phyloP scores from a whole-genome alignment of 2,797 vertebrate species.

The Oceanodroma leucorhoa region DNA sequence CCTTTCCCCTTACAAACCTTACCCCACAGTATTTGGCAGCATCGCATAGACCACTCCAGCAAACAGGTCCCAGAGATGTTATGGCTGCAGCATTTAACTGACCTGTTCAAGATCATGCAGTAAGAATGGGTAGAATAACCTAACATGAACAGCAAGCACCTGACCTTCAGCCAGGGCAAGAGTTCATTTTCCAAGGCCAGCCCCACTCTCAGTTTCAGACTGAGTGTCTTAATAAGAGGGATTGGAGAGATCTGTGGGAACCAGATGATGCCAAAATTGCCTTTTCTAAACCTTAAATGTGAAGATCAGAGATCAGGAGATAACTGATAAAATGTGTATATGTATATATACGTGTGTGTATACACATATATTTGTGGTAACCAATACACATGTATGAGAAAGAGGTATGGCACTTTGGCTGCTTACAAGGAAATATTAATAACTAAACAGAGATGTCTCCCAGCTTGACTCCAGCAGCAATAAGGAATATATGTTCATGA shows the following conservation, averaged over 20 bases:
- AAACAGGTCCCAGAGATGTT: background rate
- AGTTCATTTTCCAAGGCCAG: background rate
- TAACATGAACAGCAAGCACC: background rate
- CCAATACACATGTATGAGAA: background rate
- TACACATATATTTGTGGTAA: background rate
- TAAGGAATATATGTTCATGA: background rate
- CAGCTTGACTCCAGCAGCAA: background rate
- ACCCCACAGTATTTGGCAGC: background rate
- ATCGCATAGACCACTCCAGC: background rate
- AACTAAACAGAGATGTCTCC: background rate
- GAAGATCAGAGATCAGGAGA: background rate
- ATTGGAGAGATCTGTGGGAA: background rate
- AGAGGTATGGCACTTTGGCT: background rate
- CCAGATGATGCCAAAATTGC: background rate
- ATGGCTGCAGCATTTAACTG: background rate
- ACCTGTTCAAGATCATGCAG: background rate
- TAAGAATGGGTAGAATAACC: background rate
- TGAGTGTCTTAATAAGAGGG: background rate
- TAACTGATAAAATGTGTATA: background rate
- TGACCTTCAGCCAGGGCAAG: background rate
- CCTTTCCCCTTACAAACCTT: background rate
- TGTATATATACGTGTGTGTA: accelerated
- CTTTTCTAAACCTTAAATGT: background rate
- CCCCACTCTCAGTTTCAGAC: background rate
- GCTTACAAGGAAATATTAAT: background rate